A percentile compares a stretch with the other conserved stretches of the same genome.
These are phyloP conservation scores for Mamestra brassicae DNA, from an alignment of 2,888 invertebrate species.

Conservation along the genomic window DNA sequence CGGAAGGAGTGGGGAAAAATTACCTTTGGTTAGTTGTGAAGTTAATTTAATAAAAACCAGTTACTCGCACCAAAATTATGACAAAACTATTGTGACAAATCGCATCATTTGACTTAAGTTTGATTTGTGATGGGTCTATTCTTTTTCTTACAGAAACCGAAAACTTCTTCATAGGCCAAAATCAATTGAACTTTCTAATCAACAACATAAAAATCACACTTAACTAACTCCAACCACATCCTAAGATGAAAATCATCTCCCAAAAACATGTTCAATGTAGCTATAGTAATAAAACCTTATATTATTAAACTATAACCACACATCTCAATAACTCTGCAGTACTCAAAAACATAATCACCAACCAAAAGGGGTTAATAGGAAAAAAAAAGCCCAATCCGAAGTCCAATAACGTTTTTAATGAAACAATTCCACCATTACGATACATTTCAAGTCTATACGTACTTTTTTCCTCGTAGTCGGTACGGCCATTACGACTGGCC, in stretches of 20 bases:
- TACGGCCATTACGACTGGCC: constrained; percentile 77
- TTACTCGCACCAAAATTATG: too few species aligned
- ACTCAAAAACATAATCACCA: constrained; percentile 47
- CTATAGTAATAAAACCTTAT: constrained; percentile 8
- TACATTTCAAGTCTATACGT: constrained; percentile 67
- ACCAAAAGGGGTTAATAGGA: constrained; percentile 47
- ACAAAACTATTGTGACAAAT: too few species aligned
- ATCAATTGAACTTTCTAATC: neutral
- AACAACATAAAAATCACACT: neutral
- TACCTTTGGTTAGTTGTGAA: too few species aligned
- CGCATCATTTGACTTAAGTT: too few species aligned
- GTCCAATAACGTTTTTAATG: constrained; percentile 75
- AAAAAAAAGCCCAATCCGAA: constrained; percentile 51
- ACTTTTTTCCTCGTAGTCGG: constrained; percentile 75
- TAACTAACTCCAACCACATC: neutral
- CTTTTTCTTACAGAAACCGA: too few species aligned
- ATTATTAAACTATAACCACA: constrained; percentile 33
- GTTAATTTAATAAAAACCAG: too few species aligned
- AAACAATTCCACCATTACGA: constrained; percentile 79
- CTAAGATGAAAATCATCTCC: neutral
- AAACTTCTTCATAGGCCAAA: too few species aligned
- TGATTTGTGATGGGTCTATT: too few species aligned
- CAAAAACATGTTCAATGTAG: neutral
- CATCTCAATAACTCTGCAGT: constrained; percentile 37
- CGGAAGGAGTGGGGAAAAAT: neutral